phyloP scores from a whole-genome alignment of 2,797 vertebrate genomes.

The Myiotriccus ornatus region DNA sequence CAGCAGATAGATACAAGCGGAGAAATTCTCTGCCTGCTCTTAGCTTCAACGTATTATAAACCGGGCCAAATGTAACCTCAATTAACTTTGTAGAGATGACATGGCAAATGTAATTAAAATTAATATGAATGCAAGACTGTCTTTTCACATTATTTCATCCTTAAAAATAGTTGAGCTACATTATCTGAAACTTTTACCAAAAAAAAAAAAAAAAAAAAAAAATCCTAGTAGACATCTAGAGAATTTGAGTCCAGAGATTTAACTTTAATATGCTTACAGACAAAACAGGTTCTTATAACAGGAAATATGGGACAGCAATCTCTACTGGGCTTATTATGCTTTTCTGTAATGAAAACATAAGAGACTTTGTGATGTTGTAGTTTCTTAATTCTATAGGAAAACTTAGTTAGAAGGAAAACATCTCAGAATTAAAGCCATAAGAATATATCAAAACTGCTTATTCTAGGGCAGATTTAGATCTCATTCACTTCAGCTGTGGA shows the following conservation, averaged over 20 bases:
- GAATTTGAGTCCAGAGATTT: neutral
- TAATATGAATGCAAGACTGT: neutral
- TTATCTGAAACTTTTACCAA: neutral
- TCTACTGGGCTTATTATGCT: neutral
- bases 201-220: neutral
- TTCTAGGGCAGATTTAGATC: neutral
- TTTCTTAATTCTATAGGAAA: neutral
- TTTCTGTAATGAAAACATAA: neutral
- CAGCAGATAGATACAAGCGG: neutral
- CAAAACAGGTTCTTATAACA: neutral
- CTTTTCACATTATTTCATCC: neutral
- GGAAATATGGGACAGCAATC: neutral
- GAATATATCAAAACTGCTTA: neutral
- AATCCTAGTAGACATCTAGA: neutral
- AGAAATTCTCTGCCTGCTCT: neutral
- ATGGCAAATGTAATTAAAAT: conserved; percentile 16
- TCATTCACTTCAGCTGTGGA: neutral
- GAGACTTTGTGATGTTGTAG: neutral
- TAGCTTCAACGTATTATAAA: neutral
- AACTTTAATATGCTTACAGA: neutral
- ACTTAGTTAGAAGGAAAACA: neutral
- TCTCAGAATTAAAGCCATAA: neutral
- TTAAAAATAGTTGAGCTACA: neutral
- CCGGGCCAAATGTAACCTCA: neutral
- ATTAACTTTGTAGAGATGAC: conserved; percentile 2